Conservation (phyloP, 2,797 vertebrate species). For the Petrocephalus schoutedeni region DNA sequence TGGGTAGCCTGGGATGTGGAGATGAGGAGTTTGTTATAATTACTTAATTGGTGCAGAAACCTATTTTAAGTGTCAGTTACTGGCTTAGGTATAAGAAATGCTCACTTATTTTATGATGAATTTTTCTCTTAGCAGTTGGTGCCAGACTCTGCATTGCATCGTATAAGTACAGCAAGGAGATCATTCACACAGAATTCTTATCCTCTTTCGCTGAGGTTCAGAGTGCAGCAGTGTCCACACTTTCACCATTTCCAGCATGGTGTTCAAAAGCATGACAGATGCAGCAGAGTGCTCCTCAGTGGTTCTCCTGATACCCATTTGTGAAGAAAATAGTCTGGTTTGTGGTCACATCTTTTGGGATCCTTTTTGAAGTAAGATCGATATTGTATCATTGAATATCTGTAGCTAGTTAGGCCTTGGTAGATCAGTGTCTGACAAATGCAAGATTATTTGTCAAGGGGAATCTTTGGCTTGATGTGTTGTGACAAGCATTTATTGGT, state of each 20-base stretch:
- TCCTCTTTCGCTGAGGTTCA: neutral
- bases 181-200: neutral
- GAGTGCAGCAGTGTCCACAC: neutral
- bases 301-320: neutral
- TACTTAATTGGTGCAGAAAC: conserved; percentile 3
- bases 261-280: neutral
- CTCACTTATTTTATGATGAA: neutral
- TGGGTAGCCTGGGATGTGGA: conserved; percentile 52
- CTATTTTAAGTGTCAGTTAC: neutral
- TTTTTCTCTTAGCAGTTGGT: neutral
- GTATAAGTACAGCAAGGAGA: neutral
- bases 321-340: neutral
- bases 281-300: neutral
- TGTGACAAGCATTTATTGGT: neutral
- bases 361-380: neutral
- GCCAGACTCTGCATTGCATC: neutral
- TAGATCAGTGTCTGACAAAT: conserved; percentile 3
- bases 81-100: neutral
- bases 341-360: neutral
- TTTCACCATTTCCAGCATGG: neutral
- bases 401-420: neutral
- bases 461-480: neutral
- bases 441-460: neutral
- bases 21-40: conserved; percentile 40
- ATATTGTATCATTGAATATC: neutral